A percentile compares a stretch with the other conserved stretches of the same genome.
These are phyloP conservation scores for Lissonota sp. DNA, from an alignment of 2,888 invertebrate genomes.

Conservation along the genomic window DNA sequence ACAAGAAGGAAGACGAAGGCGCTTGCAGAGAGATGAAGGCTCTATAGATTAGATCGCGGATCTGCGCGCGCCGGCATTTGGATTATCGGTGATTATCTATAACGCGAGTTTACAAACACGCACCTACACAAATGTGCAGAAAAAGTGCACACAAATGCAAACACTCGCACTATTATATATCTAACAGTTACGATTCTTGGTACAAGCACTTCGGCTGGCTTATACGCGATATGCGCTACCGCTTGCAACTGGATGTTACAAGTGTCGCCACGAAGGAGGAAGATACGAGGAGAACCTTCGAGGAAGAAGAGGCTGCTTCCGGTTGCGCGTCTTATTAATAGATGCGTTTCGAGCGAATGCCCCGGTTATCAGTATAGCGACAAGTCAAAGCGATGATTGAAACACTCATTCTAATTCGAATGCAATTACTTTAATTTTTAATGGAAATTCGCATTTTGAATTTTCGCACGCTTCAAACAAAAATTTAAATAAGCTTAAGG, in stretches of 20 bases:
- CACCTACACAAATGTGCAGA: not conserved
- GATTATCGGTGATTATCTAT: constrained; percentile 64
- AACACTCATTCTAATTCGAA: too few species aligned
- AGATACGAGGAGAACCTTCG: constrained; percentile 42
- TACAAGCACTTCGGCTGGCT: constrained; percentile 49
- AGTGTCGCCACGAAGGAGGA: constrained; percentile 19
- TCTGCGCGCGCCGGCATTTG: constrained; percentile 43
- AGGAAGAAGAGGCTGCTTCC: constrained; percentile 64
- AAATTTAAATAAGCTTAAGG: too few species aligned
- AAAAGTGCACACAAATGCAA: too few species aligned
- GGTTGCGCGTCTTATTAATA: constrained; percentile 46
- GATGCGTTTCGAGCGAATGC: constrained; percentile 6
- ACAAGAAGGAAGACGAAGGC: constrained; percentile 48
- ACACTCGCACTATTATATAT: not conserved
- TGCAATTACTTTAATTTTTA: too few species aligned
- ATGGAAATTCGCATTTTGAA: too few species aligned
- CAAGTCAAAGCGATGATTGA: too few species aligned
- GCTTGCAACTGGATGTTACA: constrained; percentile 23
- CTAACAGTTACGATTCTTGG: constrained; percentile 58
- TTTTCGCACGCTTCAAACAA: too few species aligned
- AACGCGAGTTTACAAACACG: constrained; percentile 49
- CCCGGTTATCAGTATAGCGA: too few species aligned
- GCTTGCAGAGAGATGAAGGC: constrained; percentile 60
- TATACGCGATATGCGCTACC: constrained; percentile 44
- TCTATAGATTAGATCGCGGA: constrained; percentile 63